These are phyloP conservation scores for Himalopsyche tibetana DNA, from an alignment of 2,888 invertebrate genomes.

Conservation along the genomic window DNA sequence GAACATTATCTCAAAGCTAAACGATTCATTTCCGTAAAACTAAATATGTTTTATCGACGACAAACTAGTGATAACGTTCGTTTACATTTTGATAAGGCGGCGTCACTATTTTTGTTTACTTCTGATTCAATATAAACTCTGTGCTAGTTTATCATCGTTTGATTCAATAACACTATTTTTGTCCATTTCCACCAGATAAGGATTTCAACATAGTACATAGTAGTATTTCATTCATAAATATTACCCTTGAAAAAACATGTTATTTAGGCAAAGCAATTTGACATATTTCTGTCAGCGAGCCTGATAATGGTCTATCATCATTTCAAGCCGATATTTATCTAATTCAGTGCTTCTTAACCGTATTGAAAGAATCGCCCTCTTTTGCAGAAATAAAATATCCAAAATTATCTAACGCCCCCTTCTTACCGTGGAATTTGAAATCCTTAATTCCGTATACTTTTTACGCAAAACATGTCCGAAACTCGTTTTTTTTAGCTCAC, in stretches of 20 bases:
- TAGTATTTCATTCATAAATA: conserved; percentile 11
- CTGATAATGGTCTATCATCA: neutral
- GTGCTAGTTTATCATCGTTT: neutral
- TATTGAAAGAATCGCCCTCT: too few relatives aligned
- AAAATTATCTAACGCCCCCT: too few relatives aligned
- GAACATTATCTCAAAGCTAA: neutral
- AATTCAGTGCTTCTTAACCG: too few relatives aligned
- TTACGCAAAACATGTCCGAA: too few relatives aligned
- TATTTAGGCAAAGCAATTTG: neutral
- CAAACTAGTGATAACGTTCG: neutral
- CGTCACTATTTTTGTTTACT: conserved; percentile 26
- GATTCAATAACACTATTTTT: conserved; percentile 4
- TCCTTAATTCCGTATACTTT: too few relatives aligned
- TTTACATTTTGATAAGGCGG: conserved; percentile 5
- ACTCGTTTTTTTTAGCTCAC: too few relatives aligned
- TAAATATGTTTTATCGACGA: neutral
- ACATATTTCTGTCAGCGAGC: neutral
- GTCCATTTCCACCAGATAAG: neutral
- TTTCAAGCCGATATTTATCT: too few relatives aligned
- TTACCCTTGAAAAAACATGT: neutral
- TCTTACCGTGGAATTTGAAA: too few relatives aligned
- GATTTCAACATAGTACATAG: neutral
- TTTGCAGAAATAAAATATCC: too few relatives aligned
- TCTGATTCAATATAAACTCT: neutral
- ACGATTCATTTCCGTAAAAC: conserved; percentile 28